These are phyloP conservation scores for Leontopithecus rosalia DNA, from an alignment of 2,797 vertebrate genomes.

Conservation along the genomic window DNA sequence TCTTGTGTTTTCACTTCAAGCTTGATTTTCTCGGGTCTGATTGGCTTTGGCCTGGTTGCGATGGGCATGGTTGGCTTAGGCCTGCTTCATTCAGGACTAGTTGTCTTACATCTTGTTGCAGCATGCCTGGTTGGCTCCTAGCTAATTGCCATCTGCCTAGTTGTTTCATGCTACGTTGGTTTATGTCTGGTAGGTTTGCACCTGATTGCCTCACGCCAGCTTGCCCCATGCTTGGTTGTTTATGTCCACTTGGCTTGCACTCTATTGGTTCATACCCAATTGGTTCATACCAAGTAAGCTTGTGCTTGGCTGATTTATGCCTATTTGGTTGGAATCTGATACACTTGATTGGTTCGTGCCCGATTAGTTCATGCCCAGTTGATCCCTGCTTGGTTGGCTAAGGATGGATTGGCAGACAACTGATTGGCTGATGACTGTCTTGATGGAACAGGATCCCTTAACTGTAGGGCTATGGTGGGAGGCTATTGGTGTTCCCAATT, in stretches of 20 bases:
- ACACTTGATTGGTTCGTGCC: neutral
- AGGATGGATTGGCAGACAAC: neutral
- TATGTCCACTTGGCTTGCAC: neutral
- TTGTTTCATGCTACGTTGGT: neutral
- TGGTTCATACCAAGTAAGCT: neutral
- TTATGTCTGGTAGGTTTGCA: too few relatives aligned
- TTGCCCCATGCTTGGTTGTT: constrained; percentile 5
- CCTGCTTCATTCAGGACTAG: too few relatives aligned
- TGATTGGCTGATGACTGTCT: neutral
- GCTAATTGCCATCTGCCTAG: neutral
- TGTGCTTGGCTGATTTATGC: neutral
- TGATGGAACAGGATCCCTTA: constrained; percentile 30
- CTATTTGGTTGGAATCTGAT: neutral
- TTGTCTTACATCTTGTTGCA: too few relatives aligned
- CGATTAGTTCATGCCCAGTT: neutral
- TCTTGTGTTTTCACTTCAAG: neutral
- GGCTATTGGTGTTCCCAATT: constrained; percentile 40
- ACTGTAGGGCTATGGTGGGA: constrained; percentile 1
- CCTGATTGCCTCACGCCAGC: neutral
- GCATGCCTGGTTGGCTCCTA: too few relatives aligned
- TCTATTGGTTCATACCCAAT: neutral
- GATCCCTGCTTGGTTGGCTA: neutral
- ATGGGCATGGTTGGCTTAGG: too few relatives aligned
- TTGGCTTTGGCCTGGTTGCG: neutral
- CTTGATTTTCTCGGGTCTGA: neutral